Conservation (phyloP, 1,140 invertebrate genomes). For the Scaptomyza pallida region DNA sequence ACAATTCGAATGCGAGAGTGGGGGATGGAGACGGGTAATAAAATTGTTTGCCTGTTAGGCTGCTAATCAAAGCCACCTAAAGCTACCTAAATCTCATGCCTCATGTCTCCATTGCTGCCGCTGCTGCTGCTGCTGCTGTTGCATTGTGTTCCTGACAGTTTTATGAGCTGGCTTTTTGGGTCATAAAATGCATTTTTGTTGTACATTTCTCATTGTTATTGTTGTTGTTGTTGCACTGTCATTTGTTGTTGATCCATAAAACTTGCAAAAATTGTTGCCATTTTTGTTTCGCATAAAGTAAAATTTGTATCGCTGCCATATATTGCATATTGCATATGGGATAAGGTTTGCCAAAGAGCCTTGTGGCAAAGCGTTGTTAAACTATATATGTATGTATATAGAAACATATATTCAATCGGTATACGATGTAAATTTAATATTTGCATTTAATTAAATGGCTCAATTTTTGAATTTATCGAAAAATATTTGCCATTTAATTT, state of each 20-base stretch:
- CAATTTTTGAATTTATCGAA: not conserved
- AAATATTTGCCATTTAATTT: too few species aligned
- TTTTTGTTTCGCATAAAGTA: slow-evolving; percentile 33
- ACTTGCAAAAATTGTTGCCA: slow-evolving; percentile 36
- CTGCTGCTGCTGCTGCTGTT: not conserved
- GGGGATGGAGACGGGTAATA: not conserved
- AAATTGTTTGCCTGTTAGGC: slow-evolving; percentile 5
- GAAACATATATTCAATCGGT: not conserved
- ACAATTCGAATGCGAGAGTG: slow-evolving; percentile 23
- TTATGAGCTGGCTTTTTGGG: slow-evolving; percentile 42
- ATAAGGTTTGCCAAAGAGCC: not conserved
- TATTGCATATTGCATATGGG: slow-evolving; percentile 7
- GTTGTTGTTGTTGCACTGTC: slow-evolving; percentile 13
- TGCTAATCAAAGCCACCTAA: slow-evolving; percentile 48
- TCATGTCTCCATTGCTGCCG: too few species aligned
- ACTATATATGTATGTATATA: too few species aligned
- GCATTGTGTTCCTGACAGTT: slow-evolving; percentile 37
- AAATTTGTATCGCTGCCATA: slow-evolving; percentile 14
- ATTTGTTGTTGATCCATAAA: slow-evolving; percentile 48
- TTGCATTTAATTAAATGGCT: not conserved
- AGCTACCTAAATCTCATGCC: slow-evolving; percentile 4
- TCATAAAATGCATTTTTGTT: slow-evolving; percentile 42
- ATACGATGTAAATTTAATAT: not conserved
- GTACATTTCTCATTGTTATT: slow-evolving; percentile 6
- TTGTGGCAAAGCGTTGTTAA: not conserved